Evolutionary conservation across 2,113 vertebrate genomes (phyloP), one percentile per base, ranked within the genome.

Genomic region (Caranx melampygus): DNA sequence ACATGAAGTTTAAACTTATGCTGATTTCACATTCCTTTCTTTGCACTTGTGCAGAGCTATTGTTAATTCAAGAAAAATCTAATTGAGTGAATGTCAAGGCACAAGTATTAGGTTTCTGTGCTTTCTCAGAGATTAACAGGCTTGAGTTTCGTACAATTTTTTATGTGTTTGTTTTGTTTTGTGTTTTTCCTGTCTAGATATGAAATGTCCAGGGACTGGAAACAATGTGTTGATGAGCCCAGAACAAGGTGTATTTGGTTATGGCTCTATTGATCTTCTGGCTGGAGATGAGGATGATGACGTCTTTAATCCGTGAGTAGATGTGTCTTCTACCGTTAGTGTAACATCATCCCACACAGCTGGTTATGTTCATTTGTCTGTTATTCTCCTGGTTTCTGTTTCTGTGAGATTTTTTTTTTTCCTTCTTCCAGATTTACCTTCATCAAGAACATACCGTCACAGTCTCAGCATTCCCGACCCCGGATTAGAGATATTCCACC

Each of bases 291-390:
- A 94, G 26, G 93, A 94, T 0, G 85, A 92, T 0, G 89, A 94
- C 13, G 74, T 89, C 52, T 95, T 95, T 51, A 92, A 86, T 73
- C 94, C 94, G 95, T 95, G 75, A 91, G 94, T 92, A 13, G 8
- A 15, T 54, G 26, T 26, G 34, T 51, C 55, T 61, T 5, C 15
- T 7, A 6, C 15, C 18, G 3, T 33, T 14, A 37, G 5, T 31
- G 8, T n/a, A 16, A 10, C 3, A 37, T 70, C 21, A 11, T n/a
- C 2, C 26, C 37, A 44, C 20, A 21, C 26, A 15, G 21, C 18
- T 45, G 42, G 5, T 37, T 47, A 14, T 47, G 45, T 16, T 15
- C 45, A 15, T 47, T 16, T 80, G 10, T 42, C 18, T 26, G 26
- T 26, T 26, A 26, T 26, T 37, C 8, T 3, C 13, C 1, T 9